phyloP scores from a whole-genome alignment of 2,113 vertebrate species.

The cattle (Bos taurus) region ARS-UCD2.0 NC_037343.1:65539501-65540000 shows the following conservation, averaged over 20 bases:
- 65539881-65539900: neutral
- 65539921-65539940: neutral
- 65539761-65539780: neutral
- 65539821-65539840: neutral
- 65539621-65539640: conserved; percentile 68
- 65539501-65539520: neutral
- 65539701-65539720: conserved; percentile 64
- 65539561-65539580: conserved; percentile 53
- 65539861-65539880: conserved; percentile 55
- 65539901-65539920: neutral
- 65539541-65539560: neutral
- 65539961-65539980: neutral
- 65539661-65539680: conserved; percentile 76
- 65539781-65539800: conserved; percentile 5
- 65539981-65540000: neutral
- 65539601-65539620: conserved; percentile 21
- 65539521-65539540: neutral
- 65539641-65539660: conserved; percentile 64
- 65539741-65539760: neutral
- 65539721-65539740: conserved; percentile 48
- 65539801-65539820: conserved; percentile 30
- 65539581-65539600: conserved; percentile 50
- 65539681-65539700: conserved; percentile 73
- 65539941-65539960: neutral
- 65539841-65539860: conserved; percentile 39